Percentiles rank a stretch among this genome's conserved stretches.
Evolutionary conservation across 2,113 vertebrate genomes (phyloP).

Genomic region (Marmota monax): DNA sequence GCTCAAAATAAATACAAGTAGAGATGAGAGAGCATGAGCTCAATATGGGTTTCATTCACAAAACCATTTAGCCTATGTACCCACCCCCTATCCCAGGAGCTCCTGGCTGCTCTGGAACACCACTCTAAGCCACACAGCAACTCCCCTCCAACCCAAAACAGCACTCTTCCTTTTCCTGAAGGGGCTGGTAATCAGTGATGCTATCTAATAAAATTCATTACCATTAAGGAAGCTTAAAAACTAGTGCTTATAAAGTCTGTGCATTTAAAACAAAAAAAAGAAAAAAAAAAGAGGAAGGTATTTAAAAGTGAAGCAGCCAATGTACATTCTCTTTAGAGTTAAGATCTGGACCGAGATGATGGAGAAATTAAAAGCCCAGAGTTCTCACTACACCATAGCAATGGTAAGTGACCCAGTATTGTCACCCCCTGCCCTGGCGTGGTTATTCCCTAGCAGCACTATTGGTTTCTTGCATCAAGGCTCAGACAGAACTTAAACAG

Average conservation of each 20-base stretch:
- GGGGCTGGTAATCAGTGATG: not conserved
- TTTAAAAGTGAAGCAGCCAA: not conserved
- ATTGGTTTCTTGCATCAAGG: not conserved
- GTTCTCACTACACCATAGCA: not conserved
- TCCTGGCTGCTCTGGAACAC: not conserved
- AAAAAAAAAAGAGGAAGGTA: not conserved
- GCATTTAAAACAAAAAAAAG: not conserved
- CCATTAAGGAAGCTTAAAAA: not conserved
- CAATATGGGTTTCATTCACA: not conserved
- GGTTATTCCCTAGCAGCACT: not conserved
- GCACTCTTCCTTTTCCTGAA: not conserved
- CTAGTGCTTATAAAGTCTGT: not conserved
- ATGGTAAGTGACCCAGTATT: fast-evolving
- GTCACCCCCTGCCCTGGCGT: not conserved
- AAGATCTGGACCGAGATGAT: not conserved
- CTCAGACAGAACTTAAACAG: slow-evolving; percentile 66
- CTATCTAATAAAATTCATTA: not conserved
- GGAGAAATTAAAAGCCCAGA: not conserved
- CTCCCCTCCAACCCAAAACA: not conserved
- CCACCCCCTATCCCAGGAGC: not conserved
- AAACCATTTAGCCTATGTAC: not conserved
- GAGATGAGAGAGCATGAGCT: not conserved
- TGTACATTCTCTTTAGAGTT: not conserved
- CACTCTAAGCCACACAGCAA: not conserved
- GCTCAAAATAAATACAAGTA: not conserved